Conservation (phyloP, 30 jellyfish, hydroid and myxozoan genomes). For the Aurelia aurita complex sp. Pacific region DNA sequence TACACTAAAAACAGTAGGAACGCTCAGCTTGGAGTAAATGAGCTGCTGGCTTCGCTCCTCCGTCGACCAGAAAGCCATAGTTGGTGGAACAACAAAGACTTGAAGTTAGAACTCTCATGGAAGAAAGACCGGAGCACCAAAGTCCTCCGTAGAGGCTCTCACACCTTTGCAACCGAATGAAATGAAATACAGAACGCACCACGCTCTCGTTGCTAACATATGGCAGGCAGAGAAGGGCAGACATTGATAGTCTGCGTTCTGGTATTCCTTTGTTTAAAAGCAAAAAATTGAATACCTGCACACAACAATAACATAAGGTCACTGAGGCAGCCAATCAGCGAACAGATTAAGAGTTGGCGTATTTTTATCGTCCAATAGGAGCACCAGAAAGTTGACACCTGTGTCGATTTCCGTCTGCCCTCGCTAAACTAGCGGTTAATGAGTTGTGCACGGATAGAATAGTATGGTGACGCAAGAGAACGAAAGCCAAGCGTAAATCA, state of each 20-base stretch:
- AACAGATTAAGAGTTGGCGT: constrained; percentile 32
- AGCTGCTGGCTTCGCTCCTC: no score
- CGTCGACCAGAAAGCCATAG: no score
- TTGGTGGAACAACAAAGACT: no score
- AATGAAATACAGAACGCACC: no score
- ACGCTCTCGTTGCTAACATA: no score
- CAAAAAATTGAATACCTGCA: constrained; percentile 61
- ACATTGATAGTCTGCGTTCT: neutral
- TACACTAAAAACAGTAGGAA: no score
- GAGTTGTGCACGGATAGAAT: constrained; percentile 38
- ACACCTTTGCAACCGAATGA: no score
- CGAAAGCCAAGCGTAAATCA: constrained; percentile 33
- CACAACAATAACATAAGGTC: constrained; percentile 81
- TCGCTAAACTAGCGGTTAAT: constrained; percentile 61
- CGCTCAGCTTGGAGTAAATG: no score
- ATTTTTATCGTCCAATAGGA: constrained; percentile 67
- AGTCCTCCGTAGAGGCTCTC: no score
- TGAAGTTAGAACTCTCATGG: no score
- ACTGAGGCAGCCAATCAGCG: constrained; percentile 70
- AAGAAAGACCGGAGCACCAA: no score
- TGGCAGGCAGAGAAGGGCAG: no score
- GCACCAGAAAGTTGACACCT: constrained; percentile 80
- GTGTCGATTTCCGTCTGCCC: constrained; percentile 65
- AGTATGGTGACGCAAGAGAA: constrained; percentile 59
- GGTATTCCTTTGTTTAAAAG: constrained; percentile 22